Evolutionary conservation across 2,113 vertebrate genomes (phyloP).

Genomic region (Chamaea fasciata): DNA sequence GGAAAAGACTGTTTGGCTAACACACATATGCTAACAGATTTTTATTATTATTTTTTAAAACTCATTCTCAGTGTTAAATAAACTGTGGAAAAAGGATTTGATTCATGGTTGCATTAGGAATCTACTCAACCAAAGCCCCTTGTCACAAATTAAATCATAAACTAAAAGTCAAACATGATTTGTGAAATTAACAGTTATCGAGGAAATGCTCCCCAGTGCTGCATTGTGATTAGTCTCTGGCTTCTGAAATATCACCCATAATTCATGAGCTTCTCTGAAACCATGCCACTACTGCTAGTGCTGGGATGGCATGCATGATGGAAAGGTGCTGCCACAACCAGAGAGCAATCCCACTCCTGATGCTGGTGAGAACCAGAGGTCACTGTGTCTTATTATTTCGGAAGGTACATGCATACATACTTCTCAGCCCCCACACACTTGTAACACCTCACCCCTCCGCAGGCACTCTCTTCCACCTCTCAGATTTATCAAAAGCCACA

Average conservation of each 20-base stretch:
- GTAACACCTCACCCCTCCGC: neutral
- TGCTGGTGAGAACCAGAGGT: neutral
- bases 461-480: neutral
- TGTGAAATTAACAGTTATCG: conserved; percentile 71
- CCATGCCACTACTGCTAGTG: neutral
- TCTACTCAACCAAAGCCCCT: conserved; percentile 71
- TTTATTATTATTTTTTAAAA: conserved; percentile 2
- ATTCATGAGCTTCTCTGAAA: conserved; percentile 37
- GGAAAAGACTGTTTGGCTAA: neutral
- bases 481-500: neutral
- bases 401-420: neutral
- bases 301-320: neutral
- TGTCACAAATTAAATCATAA: conserved; percentile 76
- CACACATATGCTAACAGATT: neutral
- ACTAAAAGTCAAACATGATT: conserved; percentile 71
- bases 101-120: conserved; percentile 79
- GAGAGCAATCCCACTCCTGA: neutral
- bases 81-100: conserved; percentile 39
- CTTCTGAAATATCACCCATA: conserved; percentile 60
- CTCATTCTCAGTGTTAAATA: conserved; percentile 23
- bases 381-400: neutral
- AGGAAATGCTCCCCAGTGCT: conserved; percentile 63
- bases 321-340: conserved; percentile 5
- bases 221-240: conserved; percentile 47
- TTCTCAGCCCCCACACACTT: neutral